Evolutionary conservation across 1,140 invertebrate species (phyloP).

Genomic region (Hestina assimilis): DNA sequence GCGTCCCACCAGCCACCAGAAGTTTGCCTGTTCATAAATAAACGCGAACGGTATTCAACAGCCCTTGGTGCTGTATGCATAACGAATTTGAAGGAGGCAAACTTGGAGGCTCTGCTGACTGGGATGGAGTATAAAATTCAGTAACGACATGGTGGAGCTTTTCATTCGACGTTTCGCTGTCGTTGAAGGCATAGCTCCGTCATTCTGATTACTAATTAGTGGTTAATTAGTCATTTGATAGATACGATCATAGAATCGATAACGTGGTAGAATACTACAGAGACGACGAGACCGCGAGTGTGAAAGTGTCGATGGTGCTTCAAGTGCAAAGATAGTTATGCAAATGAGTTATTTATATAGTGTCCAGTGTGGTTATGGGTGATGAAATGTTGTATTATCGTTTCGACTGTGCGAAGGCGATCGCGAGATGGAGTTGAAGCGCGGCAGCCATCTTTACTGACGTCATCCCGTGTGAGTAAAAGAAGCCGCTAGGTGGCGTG

Average conservation of each 20-base stretch:
- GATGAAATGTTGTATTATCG: constrained; percentile 23
- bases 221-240: constrained; percentile 17
- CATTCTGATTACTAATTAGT: constrained; percentile 53
- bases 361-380: constrained; percentile 3
- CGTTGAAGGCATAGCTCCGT: constrained; percentile 73
- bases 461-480: constrained; percentile 49
- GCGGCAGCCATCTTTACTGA: constrained; percentile 50
- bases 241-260: too few species aligned
- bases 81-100: constrained; percentile 79
- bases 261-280: too few species aligned
- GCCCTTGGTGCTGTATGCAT: constrained; percentile 80
- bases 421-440: constrained; percentile 31
- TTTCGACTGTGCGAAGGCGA: constrained; percentile 25
- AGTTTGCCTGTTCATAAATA: constrained; percentile 80
- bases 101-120: constrained; percentile 76
- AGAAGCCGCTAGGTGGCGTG: constrained; percentile 63
- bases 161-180: constrained; percentile 73
- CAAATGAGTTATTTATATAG: constrained; percentile 23
- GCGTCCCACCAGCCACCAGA: constrained; percentile 79
- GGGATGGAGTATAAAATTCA: constrained; percentile 80
- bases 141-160: constrained; percentile 76
- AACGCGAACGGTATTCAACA: constrained; percentile 80
- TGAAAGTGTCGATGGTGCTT: constrained; percentile 28
- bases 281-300: constrained; percentile 5
- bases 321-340: constrained; percentile 31